phyloP scores from a whole-genome alignment of 2,113 vertebrate genomes.

The Formicarius rufipectus region DNA sequence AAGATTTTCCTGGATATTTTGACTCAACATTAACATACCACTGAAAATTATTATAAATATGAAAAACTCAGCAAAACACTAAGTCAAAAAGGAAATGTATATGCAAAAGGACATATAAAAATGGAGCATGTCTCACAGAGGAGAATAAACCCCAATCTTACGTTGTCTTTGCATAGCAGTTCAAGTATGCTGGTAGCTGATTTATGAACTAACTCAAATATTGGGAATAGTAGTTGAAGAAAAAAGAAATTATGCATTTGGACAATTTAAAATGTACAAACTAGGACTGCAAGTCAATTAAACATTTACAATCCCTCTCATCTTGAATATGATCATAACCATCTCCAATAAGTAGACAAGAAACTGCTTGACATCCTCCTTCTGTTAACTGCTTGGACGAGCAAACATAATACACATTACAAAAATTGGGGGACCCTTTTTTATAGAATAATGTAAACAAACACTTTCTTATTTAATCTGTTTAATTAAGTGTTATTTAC shows the following conservation, averaged over 20 bases:
- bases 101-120: background rate
- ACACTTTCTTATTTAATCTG: background rate
- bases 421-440: background rate
- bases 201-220: background rate
- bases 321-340: background rate
- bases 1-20: background rate
- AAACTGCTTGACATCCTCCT: background rate
- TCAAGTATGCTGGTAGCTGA: background rate
- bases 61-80: background rate
- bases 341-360: background rate
- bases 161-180: background rate
- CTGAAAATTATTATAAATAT: background rate
- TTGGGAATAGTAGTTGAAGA: background rate
- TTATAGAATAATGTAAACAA: slow-evolving; percentile 3
- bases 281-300: background rate
- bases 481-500: slow-evolving; percentile 42
- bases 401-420: background rate
- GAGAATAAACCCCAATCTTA: background rate
- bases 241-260: background rate
- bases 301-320: background rate
- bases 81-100: background rate
- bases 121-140: background rate
- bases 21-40: background rate
- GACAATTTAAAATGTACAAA: background rate
- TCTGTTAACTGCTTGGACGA: background rate